Evolutionary conservation across 2,113 vertebrate species (phyloP).

Genomic region (Cebus imitator): DNA sequence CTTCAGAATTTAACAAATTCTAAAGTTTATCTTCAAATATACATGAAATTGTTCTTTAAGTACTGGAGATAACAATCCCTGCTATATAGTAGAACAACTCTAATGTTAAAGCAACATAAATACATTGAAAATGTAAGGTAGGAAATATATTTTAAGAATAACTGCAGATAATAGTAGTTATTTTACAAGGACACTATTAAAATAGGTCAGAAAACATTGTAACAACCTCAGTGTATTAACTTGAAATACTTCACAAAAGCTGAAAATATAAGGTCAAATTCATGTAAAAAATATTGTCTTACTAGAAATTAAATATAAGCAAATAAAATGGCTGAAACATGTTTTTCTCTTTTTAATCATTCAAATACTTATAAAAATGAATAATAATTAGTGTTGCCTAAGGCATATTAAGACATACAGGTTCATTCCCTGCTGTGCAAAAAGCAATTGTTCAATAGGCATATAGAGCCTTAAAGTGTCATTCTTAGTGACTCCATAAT

Average conservation of each 20-base stretch:
- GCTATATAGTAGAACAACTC: not conserved
- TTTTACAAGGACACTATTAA: conserved; percentile 1
- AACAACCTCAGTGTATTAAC: not conserved
- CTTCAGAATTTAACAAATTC: conserved; percentile 17
- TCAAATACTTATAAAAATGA: conserved; percentile 10
- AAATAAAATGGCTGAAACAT: not conserved
- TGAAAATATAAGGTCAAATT: not conserved
- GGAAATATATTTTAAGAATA: not conserved
- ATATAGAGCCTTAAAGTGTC: not conserved
- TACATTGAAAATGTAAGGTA: not conserved
- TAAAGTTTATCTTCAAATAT: conserved; percentile 7
- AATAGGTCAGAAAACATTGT: not conserved
- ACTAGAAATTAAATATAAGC: not conserved
- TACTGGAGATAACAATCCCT: not conserved
- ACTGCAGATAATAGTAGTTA: not conserved
- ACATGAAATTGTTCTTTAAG: not conserved
- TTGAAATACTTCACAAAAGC: conserved; percentile 16
- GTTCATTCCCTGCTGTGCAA: not conserved
- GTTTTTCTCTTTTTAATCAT: not conserved
- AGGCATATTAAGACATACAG: not conserved
- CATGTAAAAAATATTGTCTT: not conserved
- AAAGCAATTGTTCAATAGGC: not conserved
- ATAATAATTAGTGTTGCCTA: not conserved
- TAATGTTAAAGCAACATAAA: not conserved
- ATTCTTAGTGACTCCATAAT: not conserved